Percentiles rank a stretch among this genome's conserved stretches.
Evolutionary conservation across 1,140 invertebrate genomes (phyloP).

Genomic region (Panagrolaimus sp.): DNA sequence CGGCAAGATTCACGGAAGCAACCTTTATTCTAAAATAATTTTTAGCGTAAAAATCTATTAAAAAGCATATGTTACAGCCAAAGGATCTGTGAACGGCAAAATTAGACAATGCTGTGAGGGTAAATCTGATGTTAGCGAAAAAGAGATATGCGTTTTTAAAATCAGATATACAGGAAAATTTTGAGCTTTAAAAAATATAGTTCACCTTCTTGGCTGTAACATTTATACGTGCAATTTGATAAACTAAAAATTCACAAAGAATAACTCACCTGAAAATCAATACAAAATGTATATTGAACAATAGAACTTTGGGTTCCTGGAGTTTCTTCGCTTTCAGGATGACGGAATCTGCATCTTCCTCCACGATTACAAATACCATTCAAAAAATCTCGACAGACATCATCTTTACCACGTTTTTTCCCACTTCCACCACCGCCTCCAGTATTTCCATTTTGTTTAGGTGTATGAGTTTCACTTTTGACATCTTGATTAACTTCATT

Average conservation of each 20-base stretch:
- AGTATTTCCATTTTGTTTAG: neutral
- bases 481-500: neutral
- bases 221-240: too few species aligned
- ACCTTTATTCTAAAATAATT: conserved; percentile 18
- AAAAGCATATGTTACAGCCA: too few species aligned
- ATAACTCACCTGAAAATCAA: conserved; percentile 12
- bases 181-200: too few species aligned
- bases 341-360: conserved; percentile 71
- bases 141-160: too few species aligned
- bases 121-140: too few species aligned
- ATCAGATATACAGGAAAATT: too few species aligned
- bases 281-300: conserved; percentile 12
- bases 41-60: too few species aligned
- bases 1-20: conserved; percentile 16
- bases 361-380: conserved; percentile 70
- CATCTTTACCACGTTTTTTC: conserved; percentile 17
- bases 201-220: too few species aligned
- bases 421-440: conserved; percentile 10
- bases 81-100: too few species aligned
- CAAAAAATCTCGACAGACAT: conserved; percentile 64
- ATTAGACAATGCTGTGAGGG: too few species aligned
- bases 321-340: conserved; percentile 62
- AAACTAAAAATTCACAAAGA: too few species aligned
- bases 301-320: neutral
- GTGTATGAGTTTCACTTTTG: neutral